Conservation (phyloP, 2,888 invertebrate genomes). For the Hemithea aestivaria region DNA sequence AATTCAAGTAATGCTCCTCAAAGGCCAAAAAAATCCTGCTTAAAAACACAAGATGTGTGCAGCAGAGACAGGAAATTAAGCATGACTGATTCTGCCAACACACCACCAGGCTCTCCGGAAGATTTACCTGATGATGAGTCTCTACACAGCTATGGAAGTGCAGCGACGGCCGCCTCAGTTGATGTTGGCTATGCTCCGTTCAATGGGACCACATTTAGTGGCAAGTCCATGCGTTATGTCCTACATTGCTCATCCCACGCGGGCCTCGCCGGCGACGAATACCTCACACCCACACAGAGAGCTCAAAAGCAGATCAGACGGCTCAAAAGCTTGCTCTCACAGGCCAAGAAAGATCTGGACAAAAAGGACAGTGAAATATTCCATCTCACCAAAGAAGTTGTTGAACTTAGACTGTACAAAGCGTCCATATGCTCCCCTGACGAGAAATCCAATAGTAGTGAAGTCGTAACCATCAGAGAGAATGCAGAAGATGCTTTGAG, state of each 20-base stretch:
- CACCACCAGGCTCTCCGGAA: slow-evolving; percentile 81
- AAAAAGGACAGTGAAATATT: slow-evolving; percentile 91
- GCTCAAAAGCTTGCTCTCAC: slow-evolving; percentile 84
- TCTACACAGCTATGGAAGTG: slow-evolving; percentile 87
- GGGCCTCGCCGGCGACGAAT: slow-evolving; percentile 88
- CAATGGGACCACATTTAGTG: slow-evolving; percentile 85
- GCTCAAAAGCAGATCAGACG: slow-evolving; percentile 89
- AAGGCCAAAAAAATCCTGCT: slow-evolving; percentile 61
- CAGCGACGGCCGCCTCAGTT: slow-evolving; percentile 88
- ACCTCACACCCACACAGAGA: slow-evolving; percentile 92
- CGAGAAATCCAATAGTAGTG: slow-evolving; percentile 88
- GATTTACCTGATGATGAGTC: slow-evolving; percentile 87
- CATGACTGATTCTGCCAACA: slow-evolving; percentile 74
- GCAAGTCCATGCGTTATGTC: slow-evolving; percentile 86
- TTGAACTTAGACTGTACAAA: slow-evolving; percentile 88
- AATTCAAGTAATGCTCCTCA: slow-evolving; percentile 55
- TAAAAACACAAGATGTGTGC: slow-evolving; percentile 57
- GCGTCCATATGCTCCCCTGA: slow-evolving; percentile 88
- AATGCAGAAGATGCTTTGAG: slow-evolving; percentile 73
- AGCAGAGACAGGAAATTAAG: slow-evolving; percentile 56
- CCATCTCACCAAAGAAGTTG: slow-evolving; percentile 87
- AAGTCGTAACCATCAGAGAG: slow-evolving; percentile 86
- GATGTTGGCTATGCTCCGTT: slow-evolving; percentile 90
- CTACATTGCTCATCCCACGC: slow-evolving; percentile 91
- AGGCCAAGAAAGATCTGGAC: slow-evolving; percentile 87